phyloP scores from a whole-genome alignment of 2,113 vertebrate genomes.

The Callocephalon fimbriatum region DNA sequence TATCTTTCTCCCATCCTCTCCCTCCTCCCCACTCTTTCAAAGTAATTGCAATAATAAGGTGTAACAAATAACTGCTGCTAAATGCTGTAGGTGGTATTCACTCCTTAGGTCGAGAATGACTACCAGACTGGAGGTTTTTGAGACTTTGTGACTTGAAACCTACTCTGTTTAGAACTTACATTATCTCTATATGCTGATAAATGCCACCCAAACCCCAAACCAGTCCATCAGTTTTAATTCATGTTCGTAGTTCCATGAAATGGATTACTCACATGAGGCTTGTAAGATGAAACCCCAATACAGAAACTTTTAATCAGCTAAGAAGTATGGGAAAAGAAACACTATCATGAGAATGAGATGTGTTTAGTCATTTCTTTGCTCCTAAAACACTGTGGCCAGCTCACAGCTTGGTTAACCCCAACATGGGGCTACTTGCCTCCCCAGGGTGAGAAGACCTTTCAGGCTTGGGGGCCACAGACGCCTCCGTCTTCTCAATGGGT shows the following conservation, averaged over 20 bases:
- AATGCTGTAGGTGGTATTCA: not conserved
- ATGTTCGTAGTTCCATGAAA: not conserved
- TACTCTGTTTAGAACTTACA: not conserved
- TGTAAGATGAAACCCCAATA: constrained; percentile 12
- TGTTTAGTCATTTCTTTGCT: constrained; percentile 4
- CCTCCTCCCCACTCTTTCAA: not conserved
- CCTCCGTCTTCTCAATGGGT: fast-evolving
- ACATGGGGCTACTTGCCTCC: not conserved
- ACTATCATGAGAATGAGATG: not conserved
- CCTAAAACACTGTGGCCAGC: not conserved
- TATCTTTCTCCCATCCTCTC: not conserved
- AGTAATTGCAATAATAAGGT: not conserved
- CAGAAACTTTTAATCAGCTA: constrained; percentile 11
- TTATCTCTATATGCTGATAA: not conserved
- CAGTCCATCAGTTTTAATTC: not conserved
- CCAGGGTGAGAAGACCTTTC: not conserved
- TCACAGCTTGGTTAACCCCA: not conserved
- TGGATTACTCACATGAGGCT: not conserved
- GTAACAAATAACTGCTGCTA: not conserved
- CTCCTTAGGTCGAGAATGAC: not conserved
- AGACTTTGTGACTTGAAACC: not conserved
- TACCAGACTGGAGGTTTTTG: not conserved
- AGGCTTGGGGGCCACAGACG: not conserved
- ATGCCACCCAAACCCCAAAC: not conserved
- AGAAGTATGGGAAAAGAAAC: not conserved